These are phyloP conservation scores for Phainopepla nitens DNA, from an alignment of 2,113 vertebrate genomes.

Conservation along the genomic window DNA sequence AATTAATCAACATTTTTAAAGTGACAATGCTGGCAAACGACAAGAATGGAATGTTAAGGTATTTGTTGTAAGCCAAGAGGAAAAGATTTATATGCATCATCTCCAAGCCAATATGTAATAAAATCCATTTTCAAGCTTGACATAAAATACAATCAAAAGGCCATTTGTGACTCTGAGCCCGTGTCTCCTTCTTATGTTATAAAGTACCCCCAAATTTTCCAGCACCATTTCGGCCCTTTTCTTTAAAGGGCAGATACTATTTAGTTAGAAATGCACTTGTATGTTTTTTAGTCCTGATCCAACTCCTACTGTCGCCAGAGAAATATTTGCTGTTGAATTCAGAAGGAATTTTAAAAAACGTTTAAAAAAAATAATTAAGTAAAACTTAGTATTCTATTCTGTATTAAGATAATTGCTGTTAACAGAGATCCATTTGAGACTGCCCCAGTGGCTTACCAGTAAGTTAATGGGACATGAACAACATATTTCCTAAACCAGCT, in stretches of 20 bases:
- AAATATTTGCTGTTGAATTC: not conserved
- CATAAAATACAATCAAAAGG: constrained; percentile 18
- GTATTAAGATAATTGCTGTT: not conserved
- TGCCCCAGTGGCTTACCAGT: not conserved
- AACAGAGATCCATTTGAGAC: not conserved
- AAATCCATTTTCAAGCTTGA: not conserved
- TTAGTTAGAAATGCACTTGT: constrained; percentile 7
- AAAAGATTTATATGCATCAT: not conserved
- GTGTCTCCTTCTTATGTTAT: not conserved
- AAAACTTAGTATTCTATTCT: not conserved
- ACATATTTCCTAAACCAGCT: not conserved
- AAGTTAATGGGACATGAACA: not conserved
- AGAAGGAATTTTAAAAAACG: not conserved
- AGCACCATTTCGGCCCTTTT: constrained; percentile 17
- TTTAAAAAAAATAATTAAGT: not conserved
- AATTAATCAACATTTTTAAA: not conserved
- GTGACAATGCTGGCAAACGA: not conserved
- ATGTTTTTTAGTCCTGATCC: constrained; percentile 25
- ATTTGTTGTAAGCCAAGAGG: constrained; percentile 30
- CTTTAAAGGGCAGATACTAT: not conserved
- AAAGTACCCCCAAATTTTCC: not conserved
- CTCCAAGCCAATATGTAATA: not conserved
- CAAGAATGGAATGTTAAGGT: not conserved
- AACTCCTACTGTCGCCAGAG: constrained; percentile 32
- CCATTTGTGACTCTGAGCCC: not conserved